Base-by-base conservation (phyloP, 35 echinoderm and acorn worm species). In the Ophioderma brevispina region DNA sequence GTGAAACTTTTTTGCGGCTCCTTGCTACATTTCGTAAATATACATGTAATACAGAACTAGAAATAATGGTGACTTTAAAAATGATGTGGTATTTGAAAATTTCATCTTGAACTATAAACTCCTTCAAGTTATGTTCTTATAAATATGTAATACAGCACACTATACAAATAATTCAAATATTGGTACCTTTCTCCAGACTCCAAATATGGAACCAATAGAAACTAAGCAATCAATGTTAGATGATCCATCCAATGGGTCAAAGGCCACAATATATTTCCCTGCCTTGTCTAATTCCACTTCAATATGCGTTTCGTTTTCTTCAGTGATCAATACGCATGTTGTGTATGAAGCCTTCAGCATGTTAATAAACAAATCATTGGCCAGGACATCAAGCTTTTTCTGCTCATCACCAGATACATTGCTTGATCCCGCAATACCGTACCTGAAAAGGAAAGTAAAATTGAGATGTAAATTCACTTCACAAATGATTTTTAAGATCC, bases 201-300 rank as follows among this genome's bases (percentile, higher is more conserved):
- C 93, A 88, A 95, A 99, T 31, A 99, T 94, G 11, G 97, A 95
- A 32, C 97, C 97, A 79, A 99, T 99, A 5, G 97, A 99, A 8
- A 99, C 97, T 31, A 99, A 82, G 75, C 97, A 99, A 75, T 99
- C 97, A 21, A 99, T 99, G 36, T 99, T 99, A 1, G 97, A 99
- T 30, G 97, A 99, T 35, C 97, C 97, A 88, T 99, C 97, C 21
- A 99, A 52, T 2, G 97, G 97, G 81, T 99, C 97, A 89, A 99
- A 99, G 31, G 93, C 87, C 13, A 99, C 97, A 17, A 99, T 90
- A 78, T 99, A 99, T 86, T 99, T 99, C 17, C 97, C 97, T 78
- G 83, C 38, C 70, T 92, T 90, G 40, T 89, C 79, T 1, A 84
- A 76, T 52, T 99, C 93, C 38, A 99, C 97, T 59, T 93, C 87